These are phyloP conservation scores for Muntiacus reevesi DNA, from an alignment of 2,113 vertebrate species.

Conservation along the genomic window DNA sequence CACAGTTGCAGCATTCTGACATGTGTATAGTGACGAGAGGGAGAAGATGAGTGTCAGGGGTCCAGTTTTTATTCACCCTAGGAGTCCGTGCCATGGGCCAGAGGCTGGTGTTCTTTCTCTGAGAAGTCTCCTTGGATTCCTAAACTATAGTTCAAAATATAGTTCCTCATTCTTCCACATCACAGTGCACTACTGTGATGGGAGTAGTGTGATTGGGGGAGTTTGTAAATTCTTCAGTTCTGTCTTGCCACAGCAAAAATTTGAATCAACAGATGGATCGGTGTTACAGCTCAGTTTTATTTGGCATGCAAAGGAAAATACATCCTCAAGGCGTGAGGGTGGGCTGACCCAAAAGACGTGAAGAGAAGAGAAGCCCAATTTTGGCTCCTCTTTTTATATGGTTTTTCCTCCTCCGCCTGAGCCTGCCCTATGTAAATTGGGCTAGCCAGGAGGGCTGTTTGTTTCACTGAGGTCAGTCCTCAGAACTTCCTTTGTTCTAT, in stretches of 20 bases:
- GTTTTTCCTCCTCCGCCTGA: background rate
- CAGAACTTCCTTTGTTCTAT: background rate
- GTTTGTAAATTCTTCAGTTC: background rate
- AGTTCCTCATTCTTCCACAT: background rate
- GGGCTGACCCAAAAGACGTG: background rate
- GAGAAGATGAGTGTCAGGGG: background rate
- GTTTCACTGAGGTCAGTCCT: background rate
- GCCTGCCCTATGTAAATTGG: background rate
- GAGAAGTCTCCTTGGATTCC: background rate
- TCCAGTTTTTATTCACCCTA: background rate
- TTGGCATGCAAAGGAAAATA: background rate
- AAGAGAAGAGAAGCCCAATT: background rate
- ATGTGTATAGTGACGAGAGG: background rate
- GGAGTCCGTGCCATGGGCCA: background rate
- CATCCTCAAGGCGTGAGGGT: background rate
- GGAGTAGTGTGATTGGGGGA: background rate
- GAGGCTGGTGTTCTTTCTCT: background rate
- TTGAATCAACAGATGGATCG: background rate
- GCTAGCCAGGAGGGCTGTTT: background rate
- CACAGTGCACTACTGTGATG: background rate
- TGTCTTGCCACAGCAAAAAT: background rate
- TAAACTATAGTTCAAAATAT: background rate
- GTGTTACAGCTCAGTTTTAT: background rate
- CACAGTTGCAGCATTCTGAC: background rate
- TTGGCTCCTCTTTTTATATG: background rate